Percentiles rank a stretch among this genome's conserved stretches.
Conservation (phyloP, 2,888 invertebrate species). For the Caenorhabditis sp. region DNA sequence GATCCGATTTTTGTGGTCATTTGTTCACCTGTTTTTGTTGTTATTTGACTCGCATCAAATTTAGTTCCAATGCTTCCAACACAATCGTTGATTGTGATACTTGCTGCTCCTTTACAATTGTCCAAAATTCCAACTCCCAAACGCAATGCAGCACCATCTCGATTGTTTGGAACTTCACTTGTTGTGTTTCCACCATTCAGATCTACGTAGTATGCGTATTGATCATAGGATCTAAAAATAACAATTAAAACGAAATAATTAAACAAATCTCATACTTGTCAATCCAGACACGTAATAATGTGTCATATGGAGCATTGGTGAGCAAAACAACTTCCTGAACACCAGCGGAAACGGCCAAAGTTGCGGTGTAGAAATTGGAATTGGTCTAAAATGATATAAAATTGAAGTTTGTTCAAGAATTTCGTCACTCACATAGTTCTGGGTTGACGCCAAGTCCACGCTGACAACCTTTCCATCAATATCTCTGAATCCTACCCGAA, state of each 20-base stretch:
- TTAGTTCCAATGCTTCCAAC: neutral
- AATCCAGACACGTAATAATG: neutral
- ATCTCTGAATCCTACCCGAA: constrained; percentile 8
- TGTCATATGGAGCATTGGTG: neutral
- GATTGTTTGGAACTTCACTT: neutral
- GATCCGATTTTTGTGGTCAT: neutral
- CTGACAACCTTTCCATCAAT: neutral
- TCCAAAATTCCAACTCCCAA: neutral
- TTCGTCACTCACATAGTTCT: neutral
- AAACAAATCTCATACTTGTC: neutral
- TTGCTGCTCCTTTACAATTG: neutral
- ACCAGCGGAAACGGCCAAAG: neutral
- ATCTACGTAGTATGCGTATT: neutral
- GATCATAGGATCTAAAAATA: neutral
- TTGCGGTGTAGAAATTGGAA: neutral
- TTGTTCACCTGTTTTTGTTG: neutral
- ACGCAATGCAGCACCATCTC: neutral
- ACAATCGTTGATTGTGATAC: neutral
- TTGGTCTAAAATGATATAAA: neutral
- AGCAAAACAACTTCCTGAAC: neutral
- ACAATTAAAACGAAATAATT: neutral
- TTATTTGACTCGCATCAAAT: neutral
- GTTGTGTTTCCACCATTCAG: neutral
- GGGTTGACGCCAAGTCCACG: too few species aligned
- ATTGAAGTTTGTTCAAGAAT: too few species aligned